Conservation (phyloP, 2,888 invertebrate species). For the Hirtodrosophila alboralis region DNA sequence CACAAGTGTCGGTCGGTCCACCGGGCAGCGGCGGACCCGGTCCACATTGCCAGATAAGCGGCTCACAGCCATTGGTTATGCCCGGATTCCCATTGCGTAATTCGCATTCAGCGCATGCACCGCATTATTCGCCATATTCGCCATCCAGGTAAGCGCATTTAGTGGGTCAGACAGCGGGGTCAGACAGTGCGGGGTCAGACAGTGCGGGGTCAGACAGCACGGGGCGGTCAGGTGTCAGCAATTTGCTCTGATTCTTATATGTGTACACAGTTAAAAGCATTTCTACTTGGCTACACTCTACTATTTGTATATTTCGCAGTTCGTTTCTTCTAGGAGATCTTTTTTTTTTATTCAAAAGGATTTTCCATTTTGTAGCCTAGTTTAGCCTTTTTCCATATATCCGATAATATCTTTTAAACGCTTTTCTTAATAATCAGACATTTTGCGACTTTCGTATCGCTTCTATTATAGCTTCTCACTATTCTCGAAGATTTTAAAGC, state of each 20-base stretch:
- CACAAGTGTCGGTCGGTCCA: constrained; percentile 46
- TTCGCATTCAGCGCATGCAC: constrained; percentile 87
- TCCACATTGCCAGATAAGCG: constrained; percentile 88
- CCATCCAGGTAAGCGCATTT: constrained; percentile 88
- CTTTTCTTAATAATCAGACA: too few relatives aligned
- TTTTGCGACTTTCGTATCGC: too few relatives aligned
- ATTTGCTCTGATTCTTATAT: not conserved
- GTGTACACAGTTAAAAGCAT: constrained; percentile 1
- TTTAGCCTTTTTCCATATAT: too few relatives aligned
- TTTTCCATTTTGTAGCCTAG: too few relatives aligned
- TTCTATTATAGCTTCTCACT: too few relatives aligned
- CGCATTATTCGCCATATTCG: constrained; percentile 94
- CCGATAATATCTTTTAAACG: too few relatives aligned
- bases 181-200: constrained; percentile 19
- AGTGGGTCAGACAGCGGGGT: constrained; percentile 3
- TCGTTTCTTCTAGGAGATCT: too few relatives aligned
- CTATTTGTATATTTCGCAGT: too few relatives aligned
- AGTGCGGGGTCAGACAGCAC: constrained; percentile 12
- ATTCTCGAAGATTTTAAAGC: too few relatives aligned
- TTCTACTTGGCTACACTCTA: constrained; percentile 8
- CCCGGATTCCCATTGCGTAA: constrained; percentile 93
- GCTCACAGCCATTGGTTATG: constrained; percentile 92
- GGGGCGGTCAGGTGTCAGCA: constrained; percentile 20
- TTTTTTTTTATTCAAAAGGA: too few relatives aligned
- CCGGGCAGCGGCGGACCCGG: constrained; percentile 82